Evolutionary conservation across 1,140 invertebrate species (phyloP).

Genomic region (Platyscapa corneri): DNA sequence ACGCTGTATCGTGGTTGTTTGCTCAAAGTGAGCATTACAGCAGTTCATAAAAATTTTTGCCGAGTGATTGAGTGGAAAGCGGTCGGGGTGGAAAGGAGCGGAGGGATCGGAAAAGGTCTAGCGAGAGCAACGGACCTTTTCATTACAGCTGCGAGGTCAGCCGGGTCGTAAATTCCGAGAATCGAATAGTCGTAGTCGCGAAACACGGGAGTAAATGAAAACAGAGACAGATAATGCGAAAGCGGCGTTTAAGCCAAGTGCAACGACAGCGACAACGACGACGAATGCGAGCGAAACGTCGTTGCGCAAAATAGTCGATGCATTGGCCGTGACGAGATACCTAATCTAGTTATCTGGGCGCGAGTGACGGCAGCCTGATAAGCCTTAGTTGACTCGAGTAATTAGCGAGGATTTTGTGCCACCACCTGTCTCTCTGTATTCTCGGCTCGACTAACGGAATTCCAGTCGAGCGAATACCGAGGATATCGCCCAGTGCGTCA

Average conservation of each 20-base stretch:
- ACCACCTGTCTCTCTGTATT: background rate
- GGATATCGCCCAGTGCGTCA: background rate
- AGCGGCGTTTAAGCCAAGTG: background rate
- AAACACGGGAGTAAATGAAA: background rate
- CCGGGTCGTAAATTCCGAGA: background rate
- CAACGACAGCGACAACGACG: too few species aligned
- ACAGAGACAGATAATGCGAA: background rate
- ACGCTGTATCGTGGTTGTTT: background rate
- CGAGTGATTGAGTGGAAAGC: background rate
- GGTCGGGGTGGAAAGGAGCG: background rate
- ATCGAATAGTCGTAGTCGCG: background rate
- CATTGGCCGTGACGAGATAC: background rate
- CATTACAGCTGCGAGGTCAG: background rate
- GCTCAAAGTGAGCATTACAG: background rate
- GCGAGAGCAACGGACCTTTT: background rate
- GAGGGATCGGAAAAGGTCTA: background rate
- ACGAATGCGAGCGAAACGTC: background rate
- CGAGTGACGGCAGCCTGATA: conserved; percentile 43
- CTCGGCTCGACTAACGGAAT: background rate
- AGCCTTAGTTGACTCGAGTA: conserved; percentile 54
- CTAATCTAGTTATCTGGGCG: conserved; percentile 45
- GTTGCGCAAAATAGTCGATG: background rate
- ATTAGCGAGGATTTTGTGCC: conserved; percentile 14
- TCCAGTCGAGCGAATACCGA: background rate
- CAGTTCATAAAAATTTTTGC: background rate